A percentile compares a stretch with the other conserved stretches of the same genome.
These are phyloP conservation scores for Bufo bufo DNA, from an alignment of 2,113 vertebrate species.

Conservation along the genomic window DNA sequence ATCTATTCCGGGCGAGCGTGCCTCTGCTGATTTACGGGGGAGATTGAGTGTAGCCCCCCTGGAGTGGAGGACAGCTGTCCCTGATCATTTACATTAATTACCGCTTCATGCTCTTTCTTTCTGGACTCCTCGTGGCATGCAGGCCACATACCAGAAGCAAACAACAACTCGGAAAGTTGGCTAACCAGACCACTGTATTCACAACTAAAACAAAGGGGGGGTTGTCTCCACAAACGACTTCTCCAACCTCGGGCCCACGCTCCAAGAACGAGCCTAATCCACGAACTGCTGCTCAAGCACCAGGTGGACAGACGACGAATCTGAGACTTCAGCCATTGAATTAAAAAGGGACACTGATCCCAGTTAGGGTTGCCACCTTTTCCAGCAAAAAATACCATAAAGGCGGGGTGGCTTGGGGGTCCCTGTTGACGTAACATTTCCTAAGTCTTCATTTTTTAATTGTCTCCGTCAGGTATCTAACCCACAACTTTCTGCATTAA, in stretches of 20 bases:
- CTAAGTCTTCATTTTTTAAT: too few relatives aligned
- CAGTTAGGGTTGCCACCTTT: too few relatives aligned
- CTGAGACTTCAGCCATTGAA: conserved; percentile 61
- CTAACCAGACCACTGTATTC: conserved; percentile 70
- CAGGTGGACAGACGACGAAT: conserved; percentile 81
- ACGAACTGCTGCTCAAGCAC: conserved; percentile 65
- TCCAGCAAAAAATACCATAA: too few relatives aligned
- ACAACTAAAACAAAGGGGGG: conserved; percentile 70
- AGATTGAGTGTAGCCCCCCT: conserved; percentile 61
- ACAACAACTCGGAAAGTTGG: conserved; percentile 67
- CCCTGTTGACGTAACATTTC: too few relatives aligned
- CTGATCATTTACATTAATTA: conserved; percentile 71
- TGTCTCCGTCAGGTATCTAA: too few relatives aligned
- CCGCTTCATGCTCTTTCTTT: conserved; percentile 66
- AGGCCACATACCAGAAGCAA: conserved; percentile 64
- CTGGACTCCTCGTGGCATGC: conserved; percentile 68
- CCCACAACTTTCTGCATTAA: too few relatives aligned
- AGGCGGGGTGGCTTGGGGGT: conserved; percentile 59
- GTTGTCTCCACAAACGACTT: conserved; percentile 71
- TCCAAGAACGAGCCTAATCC: conserved; percentile 67
- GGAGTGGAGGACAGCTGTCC: conserved; percentile 69
- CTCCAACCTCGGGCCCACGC: conserved; percentile 70
- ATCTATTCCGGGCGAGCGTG: conserved; percentile 62
- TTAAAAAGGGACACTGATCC: too few relatives aligned
- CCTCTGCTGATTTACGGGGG: conserved; percentile 6